phyloP scores from a whole-genome alignment of 1,140 invertebrate species.

The Pseudobourletiella spinata region DNA sequence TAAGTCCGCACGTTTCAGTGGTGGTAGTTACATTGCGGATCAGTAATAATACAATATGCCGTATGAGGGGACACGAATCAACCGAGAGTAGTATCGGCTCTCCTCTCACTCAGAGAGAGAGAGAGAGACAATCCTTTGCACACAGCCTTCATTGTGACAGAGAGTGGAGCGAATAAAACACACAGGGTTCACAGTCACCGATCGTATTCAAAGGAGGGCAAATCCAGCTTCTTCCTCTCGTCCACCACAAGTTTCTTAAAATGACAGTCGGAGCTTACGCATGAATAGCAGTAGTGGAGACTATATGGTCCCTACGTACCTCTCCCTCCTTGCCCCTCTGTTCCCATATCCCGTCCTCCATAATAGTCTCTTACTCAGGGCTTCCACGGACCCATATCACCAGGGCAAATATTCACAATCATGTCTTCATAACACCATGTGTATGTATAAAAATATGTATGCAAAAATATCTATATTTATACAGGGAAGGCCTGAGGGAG shows the following conservation, averaged over 20 bases:
- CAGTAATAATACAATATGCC: not conserved
- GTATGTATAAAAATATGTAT: not conserved
- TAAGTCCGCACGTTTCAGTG: not conserved
- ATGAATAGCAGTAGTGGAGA: not conserved
- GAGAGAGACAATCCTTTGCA: constrained; percentile 6
- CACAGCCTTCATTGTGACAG: not conserved
- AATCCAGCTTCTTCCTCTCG: not conserved
- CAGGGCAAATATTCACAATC: no score
- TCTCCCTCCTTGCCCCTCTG: no score
- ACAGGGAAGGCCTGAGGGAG: no score
- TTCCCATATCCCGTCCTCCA: no score
- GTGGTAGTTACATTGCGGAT: not conserved
- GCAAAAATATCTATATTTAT: no score
- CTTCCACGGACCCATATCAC: no score
- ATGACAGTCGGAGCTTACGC: no score
- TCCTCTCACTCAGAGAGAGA: no score
- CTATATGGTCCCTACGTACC: no score
- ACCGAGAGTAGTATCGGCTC: not conserved
- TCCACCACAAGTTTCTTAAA: not conserved
- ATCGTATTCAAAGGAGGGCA: not conserved
- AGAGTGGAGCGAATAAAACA: no score
- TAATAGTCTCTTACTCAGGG: no score
- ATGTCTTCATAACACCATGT: not conserved
- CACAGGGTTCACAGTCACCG: no score
- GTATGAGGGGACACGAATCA: constrained; percentile 7